phyloP scores from a whole-genome alignment of 2,797 vertebrate genomes.

The Hipposideros larvatus region DNA sequence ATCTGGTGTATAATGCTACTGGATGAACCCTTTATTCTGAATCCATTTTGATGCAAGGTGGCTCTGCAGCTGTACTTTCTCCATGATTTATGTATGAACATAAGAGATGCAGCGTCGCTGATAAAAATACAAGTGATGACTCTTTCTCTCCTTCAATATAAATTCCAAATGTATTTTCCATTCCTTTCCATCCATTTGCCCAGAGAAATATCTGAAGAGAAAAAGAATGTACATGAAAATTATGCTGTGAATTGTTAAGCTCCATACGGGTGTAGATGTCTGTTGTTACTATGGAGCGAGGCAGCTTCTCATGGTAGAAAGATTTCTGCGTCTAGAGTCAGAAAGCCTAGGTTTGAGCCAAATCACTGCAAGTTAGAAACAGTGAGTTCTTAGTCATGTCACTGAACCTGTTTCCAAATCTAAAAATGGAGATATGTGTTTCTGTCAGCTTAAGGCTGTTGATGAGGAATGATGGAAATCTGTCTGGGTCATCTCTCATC shows the following conservation, averaged over 20 bases:
- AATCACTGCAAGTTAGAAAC: not conserved
- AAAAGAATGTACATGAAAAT: not conserved
- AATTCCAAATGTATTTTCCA: not conserved
- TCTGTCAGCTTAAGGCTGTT: not conserved
- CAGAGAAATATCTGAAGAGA: not conserved
- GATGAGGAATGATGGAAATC: not conserved
- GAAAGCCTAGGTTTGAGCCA: not conserved
- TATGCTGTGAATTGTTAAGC: not conserved
- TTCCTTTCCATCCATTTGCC: not conserved
- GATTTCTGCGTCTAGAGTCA: not conserved
- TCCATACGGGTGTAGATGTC: not conserved
- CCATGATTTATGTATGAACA: not conserved
- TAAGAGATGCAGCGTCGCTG: not conserved
- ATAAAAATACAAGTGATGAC: not conserved
- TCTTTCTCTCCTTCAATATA: not conserved
- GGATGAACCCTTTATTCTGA: not conserved
- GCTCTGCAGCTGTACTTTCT: not conserved
- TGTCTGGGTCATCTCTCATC: not conserved
- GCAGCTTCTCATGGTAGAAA: not conserved
- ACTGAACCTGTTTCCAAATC: not conserved
- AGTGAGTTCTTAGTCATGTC: not conserved
- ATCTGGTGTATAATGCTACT: not conserved
- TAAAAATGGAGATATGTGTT: not conserved
- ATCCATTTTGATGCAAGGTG: not conserved
- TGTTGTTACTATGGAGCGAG: not conserved